These are phyloP conservation scores for Pachyramphus minor DNA, from an alignment of 2,113 vertebrate genomes.

Conservation along the genomic window DNA sequence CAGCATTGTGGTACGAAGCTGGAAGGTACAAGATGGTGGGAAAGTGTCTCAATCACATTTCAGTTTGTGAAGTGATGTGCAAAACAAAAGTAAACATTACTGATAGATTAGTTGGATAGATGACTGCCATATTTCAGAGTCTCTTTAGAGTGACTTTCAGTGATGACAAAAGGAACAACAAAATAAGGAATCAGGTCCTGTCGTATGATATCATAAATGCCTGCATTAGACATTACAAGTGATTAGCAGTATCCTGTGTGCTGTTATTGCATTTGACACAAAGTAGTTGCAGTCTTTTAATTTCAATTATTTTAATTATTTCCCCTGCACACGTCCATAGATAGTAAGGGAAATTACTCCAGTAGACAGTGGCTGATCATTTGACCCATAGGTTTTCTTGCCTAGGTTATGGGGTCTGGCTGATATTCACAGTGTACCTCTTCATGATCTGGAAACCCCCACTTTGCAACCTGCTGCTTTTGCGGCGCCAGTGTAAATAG, in stretches of 20 bases:
- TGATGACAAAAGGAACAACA: neutral
- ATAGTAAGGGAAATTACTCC: neutral
- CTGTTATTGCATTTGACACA: neutral
- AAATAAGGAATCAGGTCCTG: neutral
- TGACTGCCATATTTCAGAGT: neutral
- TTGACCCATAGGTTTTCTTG: neutral
- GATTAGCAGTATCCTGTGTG: fast-evolving
- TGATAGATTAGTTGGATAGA: neutral
- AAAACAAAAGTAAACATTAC: neutral
- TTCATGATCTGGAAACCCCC: neutral
- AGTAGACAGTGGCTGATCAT: neutral
- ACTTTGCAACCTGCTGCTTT: neutral
- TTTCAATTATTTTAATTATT: neutral
- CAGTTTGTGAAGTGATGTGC: neutral
- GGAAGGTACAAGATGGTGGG: neutral
- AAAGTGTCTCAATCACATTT: neutral
- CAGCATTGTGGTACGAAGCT: neutral
- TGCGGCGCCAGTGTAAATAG: neutral
- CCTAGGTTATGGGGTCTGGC: neutral
- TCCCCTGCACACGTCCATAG: neutral
- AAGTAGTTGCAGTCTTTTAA: neutral
- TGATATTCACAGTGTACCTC: neutral
- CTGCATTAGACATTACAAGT: neutral
- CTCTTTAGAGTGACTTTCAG: neutral
- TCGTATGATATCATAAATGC: neutral